Evolutionary conservation across 2,797 vertebrate species (phyloP), one percentile per base, ranked within the genome.

Genomic region (Remorina albescens): DNA sequence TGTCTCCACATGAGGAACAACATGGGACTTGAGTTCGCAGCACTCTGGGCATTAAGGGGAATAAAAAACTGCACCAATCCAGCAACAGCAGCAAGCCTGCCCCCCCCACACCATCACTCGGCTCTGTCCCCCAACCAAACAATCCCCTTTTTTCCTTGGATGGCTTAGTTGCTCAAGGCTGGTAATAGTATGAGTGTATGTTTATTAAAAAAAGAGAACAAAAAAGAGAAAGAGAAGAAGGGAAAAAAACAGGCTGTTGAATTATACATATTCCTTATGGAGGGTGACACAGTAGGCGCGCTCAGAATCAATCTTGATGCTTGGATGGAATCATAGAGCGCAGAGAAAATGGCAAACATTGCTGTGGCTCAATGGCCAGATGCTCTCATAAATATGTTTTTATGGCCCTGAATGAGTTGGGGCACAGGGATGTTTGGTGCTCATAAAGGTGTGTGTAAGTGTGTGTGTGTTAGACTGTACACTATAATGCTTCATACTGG

Each of bases 381-480:
- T 90, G 90, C 84, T 87, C 89, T 89, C 91, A 94, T 95, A 93
- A 94, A 94, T 94, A 92, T 92, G 87, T 92, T 95, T 94, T 95
- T 94, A 93, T 93, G 87, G 92, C 86, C 73, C 84, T 82, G 86
- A 86, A 92, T 87, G 90, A 88, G 88, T 79, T 61, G 84, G 84
- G 87, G 83, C 87, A 78, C 62, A 72, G 83, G 87, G 84, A 86
- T 91, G 85, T 93, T 93, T 92, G 86, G 76, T 72, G 83, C 83
- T 91, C 87, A 89, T 91, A 91, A 92, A 92, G 90, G 84, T 87
- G 69, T 73, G 82, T 70, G 68, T 81, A 59, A 21, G 53, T 46
- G 28, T 56, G 50, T 46, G 78, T 64, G 81, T 87, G 70, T 91
- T 58, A 78, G 86, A 83, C 80, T 77, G 73, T 84, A 83, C 72